Evolutionary conservation across 2,888 invertebrate species (phyloP).

Genomic region (Synergus itoensis): DNA sequence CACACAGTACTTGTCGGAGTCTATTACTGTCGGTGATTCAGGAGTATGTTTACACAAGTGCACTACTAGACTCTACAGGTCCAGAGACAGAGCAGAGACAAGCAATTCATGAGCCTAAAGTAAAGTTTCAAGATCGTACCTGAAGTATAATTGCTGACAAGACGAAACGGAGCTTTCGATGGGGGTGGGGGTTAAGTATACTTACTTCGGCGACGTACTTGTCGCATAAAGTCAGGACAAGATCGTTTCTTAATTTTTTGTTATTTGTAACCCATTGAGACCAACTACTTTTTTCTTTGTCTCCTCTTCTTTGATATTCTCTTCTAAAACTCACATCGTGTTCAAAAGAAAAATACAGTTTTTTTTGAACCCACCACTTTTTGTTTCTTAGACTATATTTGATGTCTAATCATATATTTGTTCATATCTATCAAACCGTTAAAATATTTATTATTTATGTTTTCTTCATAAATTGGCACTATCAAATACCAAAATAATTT

Average conservation of each 20-base stretch:
- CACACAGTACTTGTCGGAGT: background rate
- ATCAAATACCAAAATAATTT: background rate
- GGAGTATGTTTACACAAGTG: constrained; percentile 33
- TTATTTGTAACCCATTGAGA: constrained; percentile 22
- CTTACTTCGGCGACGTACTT: constrained; percentile 20
- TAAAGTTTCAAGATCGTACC: constrained; percentile 34
- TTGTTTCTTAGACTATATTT: background rate
- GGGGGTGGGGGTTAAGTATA: constrained; percentile 5
- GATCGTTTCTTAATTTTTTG: constrained; percentile 36
- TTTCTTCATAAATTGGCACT: background rate
- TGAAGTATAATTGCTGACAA: constrained; percentile 38
- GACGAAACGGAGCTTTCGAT: constrained; percentile 30
- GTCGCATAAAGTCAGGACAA: constrained; percentile 23
- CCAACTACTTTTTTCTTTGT: constrained; percentile 16
- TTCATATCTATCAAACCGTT: background rate
- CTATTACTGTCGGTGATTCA: constrained; percentile 22
- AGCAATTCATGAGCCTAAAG: constrained; percentile 27
- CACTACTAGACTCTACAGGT: constrained; percentile 18
- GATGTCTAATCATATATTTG: background rate
- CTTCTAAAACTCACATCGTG: background rate
- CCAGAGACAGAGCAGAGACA: constrained; percentile 33
- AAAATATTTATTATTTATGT: background rate
- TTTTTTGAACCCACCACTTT: background rate
- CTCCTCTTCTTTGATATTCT: background rate
- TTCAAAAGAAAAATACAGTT: background rate